Conservation (phyloP, 2,797 vertebrate genomes). For the Hippoglossus hippoglossus region DNA sequence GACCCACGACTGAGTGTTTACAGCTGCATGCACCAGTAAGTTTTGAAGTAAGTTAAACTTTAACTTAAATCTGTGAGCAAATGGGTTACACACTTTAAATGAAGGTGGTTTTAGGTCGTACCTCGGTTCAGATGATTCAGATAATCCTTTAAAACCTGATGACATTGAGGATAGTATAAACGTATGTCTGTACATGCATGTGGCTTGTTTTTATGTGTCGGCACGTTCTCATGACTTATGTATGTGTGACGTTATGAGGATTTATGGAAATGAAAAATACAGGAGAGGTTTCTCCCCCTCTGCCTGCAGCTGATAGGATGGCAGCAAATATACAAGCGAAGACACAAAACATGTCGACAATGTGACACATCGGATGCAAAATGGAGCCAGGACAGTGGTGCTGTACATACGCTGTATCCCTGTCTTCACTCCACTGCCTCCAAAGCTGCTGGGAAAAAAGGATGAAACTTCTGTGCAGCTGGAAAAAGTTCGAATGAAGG, state of each 20-base stretch:
- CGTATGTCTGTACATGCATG: neutral
- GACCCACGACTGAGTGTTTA: conserved; percentile 46
- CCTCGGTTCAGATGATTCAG: neutral
- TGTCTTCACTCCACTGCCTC: conserved; percentile 27
- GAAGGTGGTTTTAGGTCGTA: no score
- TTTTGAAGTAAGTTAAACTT: neutral
- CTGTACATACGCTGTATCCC: conserved; percentile 5
- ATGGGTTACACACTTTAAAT: fast-evolving
- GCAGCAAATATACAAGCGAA: conserved; percentile 21
- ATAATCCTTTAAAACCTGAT: no score
- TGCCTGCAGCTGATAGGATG: conserved; percentile 45
- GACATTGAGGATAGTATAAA: neutral
- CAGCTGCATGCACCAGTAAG: conserved; percentile 26
- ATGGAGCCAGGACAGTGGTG: conserved; percentile 10
- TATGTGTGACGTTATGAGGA: neutral
- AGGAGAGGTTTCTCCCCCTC: conserved; percentile 27
- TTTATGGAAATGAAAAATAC: conserved; percentile 6
- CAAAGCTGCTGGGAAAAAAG: neutral
- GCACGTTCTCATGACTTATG: neutral
- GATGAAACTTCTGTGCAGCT: neutral
- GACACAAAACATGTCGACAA: conserved; percentile 59
- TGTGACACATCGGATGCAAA: conserved; percentile 57
- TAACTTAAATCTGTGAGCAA: neutral
- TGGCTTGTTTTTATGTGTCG: neutral
- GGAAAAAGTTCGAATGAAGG: neutral